A percentile compares a stretch with the other conserved stretches of the same genome.
These are phyloP conservation scores for Himalopsyche japonica DNA, from an alignment of 2,888 invertebrate species.

Conservation along the genomic window DNA sequence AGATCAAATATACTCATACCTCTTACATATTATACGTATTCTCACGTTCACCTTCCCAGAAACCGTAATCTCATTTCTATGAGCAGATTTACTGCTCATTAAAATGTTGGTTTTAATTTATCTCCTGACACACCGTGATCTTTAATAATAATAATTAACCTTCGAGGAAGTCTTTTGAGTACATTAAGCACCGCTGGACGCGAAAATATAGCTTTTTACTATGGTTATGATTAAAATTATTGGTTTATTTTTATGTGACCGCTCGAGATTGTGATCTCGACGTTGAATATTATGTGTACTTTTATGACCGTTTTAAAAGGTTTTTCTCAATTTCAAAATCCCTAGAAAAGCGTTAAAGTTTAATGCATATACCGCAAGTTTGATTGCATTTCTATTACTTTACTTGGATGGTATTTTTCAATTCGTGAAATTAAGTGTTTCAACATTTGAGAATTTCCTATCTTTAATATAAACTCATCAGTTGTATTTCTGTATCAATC, in stretches of 20 bases:
- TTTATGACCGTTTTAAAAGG: neutral
- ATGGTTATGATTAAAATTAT: neutral
- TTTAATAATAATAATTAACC: neutral
- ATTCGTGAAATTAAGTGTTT: too few species aligned
- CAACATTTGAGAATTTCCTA: too few species aligned
- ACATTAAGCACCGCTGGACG: neutral
- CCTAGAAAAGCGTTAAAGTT: neutral
- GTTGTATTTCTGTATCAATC: too few species aligned
- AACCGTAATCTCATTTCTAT: neutral
- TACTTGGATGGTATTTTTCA: neutral
- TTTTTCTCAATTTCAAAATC: neutral
- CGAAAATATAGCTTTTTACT: neutral
- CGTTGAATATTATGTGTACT: neutral
- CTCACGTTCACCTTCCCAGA: neutral
- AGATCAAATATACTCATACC: neutral
- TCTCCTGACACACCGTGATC: neutral
- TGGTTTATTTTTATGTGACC: neutral
- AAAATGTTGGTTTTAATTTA: conserved; percentile 5
- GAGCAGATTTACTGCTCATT: neutral
- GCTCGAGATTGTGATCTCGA: neutral
- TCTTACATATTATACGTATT: neutral
- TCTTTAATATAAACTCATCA: too few species aligned
- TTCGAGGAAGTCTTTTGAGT: neutral
- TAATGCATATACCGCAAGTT: neutral
- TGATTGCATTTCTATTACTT: neutral